Evolutionary conservation across 2,888 invertebrate species (phyloP).

Genomic region (Petrophora chlorosata): DNA sequence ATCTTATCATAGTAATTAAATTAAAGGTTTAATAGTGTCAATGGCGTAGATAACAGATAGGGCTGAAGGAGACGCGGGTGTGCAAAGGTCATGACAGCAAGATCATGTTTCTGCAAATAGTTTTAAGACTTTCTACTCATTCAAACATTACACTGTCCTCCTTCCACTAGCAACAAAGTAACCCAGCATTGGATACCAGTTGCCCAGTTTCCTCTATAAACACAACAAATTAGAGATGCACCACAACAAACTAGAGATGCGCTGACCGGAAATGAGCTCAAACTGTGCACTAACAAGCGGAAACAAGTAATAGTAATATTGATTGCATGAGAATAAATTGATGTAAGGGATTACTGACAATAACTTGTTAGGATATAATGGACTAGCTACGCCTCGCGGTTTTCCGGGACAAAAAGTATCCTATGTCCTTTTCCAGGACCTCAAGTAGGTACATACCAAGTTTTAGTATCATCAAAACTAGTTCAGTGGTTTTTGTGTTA

Average conservation of each 20-base stretch:
- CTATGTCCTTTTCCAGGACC: no score
- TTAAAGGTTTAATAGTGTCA: no score
- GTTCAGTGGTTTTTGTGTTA: no score
- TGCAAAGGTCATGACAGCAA: background rate
- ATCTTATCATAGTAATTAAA: no score
- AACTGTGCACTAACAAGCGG: conserved; percentile 47
- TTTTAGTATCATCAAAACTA: no score
- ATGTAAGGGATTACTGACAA: conserved; percentile 12
- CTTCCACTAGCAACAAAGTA: conserved; percentile 11
- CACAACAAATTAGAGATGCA: conserved; percentile 26
- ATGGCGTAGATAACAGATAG: no score
- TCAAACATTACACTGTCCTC: background rate
- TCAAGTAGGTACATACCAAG: no score
- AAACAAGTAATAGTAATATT: conserved; percentile 51
- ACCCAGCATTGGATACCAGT: conserved; percentile 12
- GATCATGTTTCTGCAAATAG: no score
- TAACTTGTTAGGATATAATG: conserved; percentile 13
- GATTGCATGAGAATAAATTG: conserved; percentile 36
- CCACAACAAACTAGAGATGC: conserved; percentile 29
- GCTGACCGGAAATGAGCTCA: conserved; percentile 45
- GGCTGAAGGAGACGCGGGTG: no score
- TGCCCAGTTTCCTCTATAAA: conserved; percentile 26
- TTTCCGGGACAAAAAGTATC: no score
- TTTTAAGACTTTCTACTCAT: background rate
- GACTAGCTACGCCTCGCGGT: no score